A percentile compares a stretch with the other conserved stretches of the same genome.
Conservation (phyloP, 2,797 vertebrate genomes). For the Cossypha heuglini region DNA sequence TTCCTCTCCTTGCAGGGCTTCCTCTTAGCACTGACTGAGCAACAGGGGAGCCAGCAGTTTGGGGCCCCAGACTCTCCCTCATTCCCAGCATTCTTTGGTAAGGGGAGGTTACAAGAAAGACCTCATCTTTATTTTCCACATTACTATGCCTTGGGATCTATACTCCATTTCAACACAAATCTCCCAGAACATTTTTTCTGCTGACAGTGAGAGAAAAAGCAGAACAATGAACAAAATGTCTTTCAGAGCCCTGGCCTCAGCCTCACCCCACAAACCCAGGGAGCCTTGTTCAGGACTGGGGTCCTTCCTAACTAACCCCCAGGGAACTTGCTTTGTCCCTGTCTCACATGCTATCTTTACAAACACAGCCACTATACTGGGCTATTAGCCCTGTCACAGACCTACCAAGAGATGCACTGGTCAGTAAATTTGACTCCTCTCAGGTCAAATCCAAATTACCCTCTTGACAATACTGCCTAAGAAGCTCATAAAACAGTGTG, state of each 20-base stretch:
- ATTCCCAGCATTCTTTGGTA: background rate
- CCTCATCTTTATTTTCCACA: background rate
- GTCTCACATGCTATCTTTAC: background rate
- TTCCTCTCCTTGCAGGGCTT: background rate
- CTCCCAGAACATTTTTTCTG: slow-evolving; percentile 9
- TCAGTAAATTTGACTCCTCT: background rate
- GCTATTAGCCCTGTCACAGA: background rate
- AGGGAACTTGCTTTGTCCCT: background rate
- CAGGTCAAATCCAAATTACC: background rate
- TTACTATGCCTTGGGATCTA: background rate
- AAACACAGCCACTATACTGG: background rate
- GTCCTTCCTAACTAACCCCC: background rate
- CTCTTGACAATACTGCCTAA: background rate
- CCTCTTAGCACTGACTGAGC: background rate
- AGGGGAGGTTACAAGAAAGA: background rate
- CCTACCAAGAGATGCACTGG: background rate
- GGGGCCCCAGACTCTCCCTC: background rate
- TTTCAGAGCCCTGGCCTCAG: background rate
- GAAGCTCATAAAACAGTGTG: background rate
- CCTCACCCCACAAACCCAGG: background rate
- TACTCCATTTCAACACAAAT: slow-evolving; percentile 16
- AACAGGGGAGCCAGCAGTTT: background rate
- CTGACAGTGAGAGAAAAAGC: slow-evolving; percentile 23
- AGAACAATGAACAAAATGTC: background rate
- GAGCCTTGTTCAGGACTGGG: background rate